Base-by-base conservation (phyloP, 2,888 invertebrate genomes). In the Scaptomyza cyrtandrae region DNA sequence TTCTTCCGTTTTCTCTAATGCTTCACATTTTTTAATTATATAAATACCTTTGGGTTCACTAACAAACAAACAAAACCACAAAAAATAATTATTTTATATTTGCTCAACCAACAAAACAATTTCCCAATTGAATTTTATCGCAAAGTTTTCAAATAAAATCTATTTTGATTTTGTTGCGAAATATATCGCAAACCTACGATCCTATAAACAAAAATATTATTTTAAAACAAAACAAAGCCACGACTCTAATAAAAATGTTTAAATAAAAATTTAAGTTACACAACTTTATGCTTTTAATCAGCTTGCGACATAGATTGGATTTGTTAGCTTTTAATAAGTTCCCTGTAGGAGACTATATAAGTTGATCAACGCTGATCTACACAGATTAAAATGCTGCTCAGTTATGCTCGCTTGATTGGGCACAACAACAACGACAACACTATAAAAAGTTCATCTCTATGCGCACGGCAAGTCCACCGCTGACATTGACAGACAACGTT, bases 401-500 rank as follows among this genome's bases (percentile, higher is more conserved):
- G 68, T 53, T 77, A 75, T 75, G 75, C 68, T 73, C 55, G 24
- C 57, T 27, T 70, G 55, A 14, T 14, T 16, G 41, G 10, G 63
- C 62, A 56, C 19, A 37, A 35, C 11, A 35, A 35, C 35, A 35
- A 35, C 5, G n/a, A 37, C 35, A 35, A 13, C 11, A 35, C 0
- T 0, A 39, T n/a, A 14, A 37, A 50, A 64, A 56, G 59, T 58
- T 76, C 62, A 53, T 57, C 76, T 66, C 71, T 58, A 75, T 67
- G 74, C 68, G 29, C 37, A 62, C 29, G 35, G 45, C 46, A 39
- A 37, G 43, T 54, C 54, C 63, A 74, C 16, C 57, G 64, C 45
- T 78, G 78, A 78, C 78, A 78, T 78, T 78, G 78, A 77, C 74
- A 74, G 78, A 80, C 78, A 77, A 63, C 80, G 64, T 44, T 71